Evolutionary conservation across 37 sponge, comb jelly and placozoan genomes (phyloP).

Genomic region (Aphrocallistes beatrix): DNA sequence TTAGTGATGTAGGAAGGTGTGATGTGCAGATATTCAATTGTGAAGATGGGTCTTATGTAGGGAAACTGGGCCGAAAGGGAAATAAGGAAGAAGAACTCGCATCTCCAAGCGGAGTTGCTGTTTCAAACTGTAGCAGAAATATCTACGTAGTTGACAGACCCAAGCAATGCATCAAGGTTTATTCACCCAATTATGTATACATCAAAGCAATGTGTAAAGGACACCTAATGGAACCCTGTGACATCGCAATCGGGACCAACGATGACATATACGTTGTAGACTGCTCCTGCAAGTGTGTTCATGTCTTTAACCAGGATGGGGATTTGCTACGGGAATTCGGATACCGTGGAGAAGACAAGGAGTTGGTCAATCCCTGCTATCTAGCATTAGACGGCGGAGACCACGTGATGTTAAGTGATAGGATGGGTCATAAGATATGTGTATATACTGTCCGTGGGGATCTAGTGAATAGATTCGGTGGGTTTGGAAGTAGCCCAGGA

Average conservation of each 20-base stretch:
- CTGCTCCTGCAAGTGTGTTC: background rate
- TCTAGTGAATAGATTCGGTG: background rate
- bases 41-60: background rate
- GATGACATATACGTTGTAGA: background rate
- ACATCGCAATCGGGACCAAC: background rate
- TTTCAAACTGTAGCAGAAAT: background rate
- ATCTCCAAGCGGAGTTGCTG: background rate
- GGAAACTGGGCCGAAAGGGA: background rate
- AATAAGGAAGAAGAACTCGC: background rate
- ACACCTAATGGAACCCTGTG: background rate
- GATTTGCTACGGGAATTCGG: background rate
- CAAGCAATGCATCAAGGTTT: background rate
- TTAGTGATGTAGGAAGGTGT: background rate
- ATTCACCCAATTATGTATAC: background rate
- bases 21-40: background rate
- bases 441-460: background rate
- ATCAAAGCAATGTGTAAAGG: background rate
- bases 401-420: background rate
- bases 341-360: background rate
- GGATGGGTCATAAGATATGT: slow-evolving; percentile 1
- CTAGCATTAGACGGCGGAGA: background rate
- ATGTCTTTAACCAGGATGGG: background rate
- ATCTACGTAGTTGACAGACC: slow-evolving; percentile 2
- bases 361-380: background rate
- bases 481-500: background rate